These are phyloP conservation scores for Trichacis sp. DNA, from an alignment of 2,888 invertebrate species.

Conservation along the genomic window DNA sequence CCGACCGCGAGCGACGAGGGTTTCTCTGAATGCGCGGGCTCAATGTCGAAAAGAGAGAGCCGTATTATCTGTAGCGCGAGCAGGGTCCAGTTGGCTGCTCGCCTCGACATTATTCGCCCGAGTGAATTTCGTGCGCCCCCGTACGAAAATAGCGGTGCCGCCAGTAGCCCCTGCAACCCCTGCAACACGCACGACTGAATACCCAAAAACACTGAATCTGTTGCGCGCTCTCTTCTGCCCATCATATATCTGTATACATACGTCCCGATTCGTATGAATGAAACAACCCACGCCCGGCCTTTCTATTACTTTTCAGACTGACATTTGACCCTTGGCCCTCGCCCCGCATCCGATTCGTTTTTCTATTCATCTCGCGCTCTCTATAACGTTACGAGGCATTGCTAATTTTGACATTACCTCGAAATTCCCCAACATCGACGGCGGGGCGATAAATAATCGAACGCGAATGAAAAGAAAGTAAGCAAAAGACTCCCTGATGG, in stretches of 20 bases:
- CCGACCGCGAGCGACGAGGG: constrained; percentile 44
- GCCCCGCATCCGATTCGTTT: too few species aligned
- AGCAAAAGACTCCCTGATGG: constrained; percentile 67
- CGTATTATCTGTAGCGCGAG: too few species aligned
- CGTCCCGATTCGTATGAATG: constrained; percentile 5
- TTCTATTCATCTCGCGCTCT: too few species aligned
- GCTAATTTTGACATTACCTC: too few species aligned
- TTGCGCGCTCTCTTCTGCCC: constrained; percentile 40
- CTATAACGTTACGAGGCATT: too few species aligned
- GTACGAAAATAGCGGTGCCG: too few species aligned
- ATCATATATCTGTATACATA: constrained; percentile 49
- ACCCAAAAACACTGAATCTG: constrained; percentile 60
- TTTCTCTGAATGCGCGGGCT: constrained; percentile 55
- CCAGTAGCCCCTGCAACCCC: too few species aligned
- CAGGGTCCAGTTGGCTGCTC: constrained; percentile 63
- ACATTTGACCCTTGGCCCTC: background rate
- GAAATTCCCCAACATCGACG: too few species aligned
- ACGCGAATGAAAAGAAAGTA: constrained; percentile 37
- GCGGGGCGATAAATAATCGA: constrained; percentile 57
- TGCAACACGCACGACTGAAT: constrained; percentile 55
- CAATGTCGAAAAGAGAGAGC: constrained; percentile 57
- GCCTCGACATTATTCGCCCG: constrained; percentile 58
- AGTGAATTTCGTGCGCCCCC: constrained; percentile 20
- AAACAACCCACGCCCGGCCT: background rate
- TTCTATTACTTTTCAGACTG: constrained; percentile 1